phyloP scores from a whole-genome alignment of 2,113 vertebrate genomes.

The Lichenostomus cassidix region DNA sequence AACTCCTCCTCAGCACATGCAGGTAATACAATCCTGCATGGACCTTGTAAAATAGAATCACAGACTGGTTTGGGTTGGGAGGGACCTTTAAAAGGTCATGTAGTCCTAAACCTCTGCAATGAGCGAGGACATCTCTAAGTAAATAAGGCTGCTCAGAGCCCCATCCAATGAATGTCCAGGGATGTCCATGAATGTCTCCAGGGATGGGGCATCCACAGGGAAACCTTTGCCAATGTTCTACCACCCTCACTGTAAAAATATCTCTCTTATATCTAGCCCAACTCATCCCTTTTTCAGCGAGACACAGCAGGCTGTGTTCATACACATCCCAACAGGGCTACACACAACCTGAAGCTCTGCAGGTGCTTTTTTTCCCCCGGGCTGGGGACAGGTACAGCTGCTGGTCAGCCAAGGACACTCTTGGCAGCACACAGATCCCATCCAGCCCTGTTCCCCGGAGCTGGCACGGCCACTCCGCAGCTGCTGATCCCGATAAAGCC shows the following conservation, averaged over 20 bases:
- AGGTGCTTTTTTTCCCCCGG: not conserved
- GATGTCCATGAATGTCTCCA: not conserved
- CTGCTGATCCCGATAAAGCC: not conserved
- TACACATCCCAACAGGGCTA: not conserved
- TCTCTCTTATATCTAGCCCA: not conserved
- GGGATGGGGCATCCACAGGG: not conserved
- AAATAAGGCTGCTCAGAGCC: not conserved
- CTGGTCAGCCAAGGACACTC: not conserved
- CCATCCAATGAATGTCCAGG: not conserved
- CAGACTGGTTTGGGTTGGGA: not conserved
- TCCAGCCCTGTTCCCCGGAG: not conserved
- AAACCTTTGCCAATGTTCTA: not conserved
- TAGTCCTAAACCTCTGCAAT: not conserved
- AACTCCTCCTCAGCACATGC: accelerated
- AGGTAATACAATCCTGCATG: accelerated
- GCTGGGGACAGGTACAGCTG: not conserved
- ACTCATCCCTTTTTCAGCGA: not conserved
- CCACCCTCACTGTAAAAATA: not conserved
- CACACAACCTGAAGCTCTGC: not conserved
- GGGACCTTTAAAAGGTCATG: not conserved
- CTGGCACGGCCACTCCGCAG: not conserved
- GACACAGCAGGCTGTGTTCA: not conserved
- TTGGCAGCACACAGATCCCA: accelerated
- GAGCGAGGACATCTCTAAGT: not conserved
- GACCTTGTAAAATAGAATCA: not conserved